Percentiles rank a stretch among this genome's conserved stretches.
Conservation (phyloP, 2,113 vertebrate genomes). For the Chelonoidis abingdonii region DNA sequence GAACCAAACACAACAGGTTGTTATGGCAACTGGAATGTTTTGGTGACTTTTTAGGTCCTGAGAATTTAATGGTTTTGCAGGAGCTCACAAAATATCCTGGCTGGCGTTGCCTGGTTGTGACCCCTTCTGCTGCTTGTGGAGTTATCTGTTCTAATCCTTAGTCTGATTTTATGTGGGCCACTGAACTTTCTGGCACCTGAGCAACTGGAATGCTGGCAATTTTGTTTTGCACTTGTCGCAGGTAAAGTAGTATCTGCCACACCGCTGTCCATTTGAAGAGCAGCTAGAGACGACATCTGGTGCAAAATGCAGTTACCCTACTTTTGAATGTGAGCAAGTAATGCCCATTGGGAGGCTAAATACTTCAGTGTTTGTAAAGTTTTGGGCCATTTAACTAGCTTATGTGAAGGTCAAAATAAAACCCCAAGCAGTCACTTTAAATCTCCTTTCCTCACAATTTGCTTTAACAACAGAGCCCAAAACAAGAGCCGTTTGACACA, state of each 20-base stretch:
- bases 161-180: fast-evolving
- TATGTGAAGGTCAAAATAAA: not conserved
- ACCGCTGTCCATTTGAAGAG: not conserved
- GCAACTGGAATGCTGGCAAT: not conserved
- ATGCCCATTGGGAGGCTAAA: fast-evolving
- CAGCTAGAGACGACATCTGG: fast-evolving
- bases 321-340: not conserved
- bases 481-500: not conserved
- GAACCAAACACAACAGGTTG: not conserved
- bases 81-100: not conserved
- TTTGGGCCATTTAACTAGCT: not conserved
- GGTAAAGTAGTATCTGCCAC: not conserved
- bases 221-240: not conserved
- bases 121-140: not conserved
- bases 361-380: fast-evolving
- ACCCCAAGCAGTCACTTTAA: fast-evolving
- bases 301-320: not conserved
- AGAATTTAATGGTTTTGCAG: not conserved
- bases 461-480: not conserved
- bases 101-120: not conserved
- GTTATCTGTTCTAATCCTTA: not conserved
- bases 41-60: fast-evolving
- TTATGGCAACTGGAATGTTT: not conserved
- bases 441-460: not conserved
- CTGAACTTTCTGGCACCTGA: not conserved